Percentiles rank a stretch among this genome's conserved stretches.
Conservation (phyloP, 1,140 invertebrate species). For the Diprion similis region DNA sequence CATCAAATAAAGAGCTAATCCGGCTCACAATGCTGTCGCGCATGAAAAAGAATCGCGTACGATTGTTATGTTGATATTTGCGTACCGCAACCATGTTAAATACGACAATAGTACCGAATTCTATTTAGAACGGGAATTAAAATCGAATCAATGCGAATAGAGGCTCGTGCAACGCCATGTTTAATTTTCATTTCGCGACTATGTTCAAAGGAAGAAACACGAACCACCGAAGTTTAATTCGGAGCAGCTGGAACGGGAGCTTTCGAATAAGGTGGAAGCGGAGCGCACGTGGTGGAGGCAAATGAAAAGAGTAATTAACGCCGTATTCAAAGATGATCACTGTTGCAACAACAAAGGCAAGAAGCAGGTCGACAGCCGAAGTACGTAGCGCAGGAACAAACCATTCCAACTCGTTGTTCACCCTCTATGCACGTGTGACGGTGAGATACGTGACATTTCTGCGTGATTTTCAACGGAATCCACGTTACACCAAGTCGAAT, state of each 20-base stretch:
- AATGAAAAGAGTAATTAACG: neutral
- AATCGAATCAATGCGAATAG: neutral
- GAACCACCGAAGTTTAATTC: neutral
- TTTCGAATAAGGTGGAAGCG: neutral
- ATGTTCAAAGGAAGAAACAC: neutral
- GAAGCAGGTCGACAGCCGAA: too few relatives aligned
- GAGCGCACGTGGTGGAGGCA: neutral
- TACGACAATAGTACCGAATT: too few relatives aligned
- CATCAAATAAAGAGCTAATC: too few relatives aligned
- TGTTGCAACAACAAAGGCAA: neutral
- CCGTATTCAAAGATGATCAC: constrained; percentile 5
- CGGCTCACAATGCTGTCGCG: too few relatives aligned
- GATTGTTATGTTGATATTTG: too few relatives aligned
- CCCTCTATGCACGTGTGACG: neutral
- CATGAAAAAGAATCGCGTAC: too few relatives aligned
- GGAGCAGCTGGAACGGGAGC: too few relatives aligned
- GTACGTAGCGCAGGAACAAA: neutral
- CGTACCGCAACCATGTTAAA: too few relatives aligned
- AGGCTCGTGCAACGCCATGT: too few relatives aligned
- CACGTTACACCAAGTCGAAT: too few relatives aligned
- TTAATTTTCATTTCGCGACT: too few relatives aligned
- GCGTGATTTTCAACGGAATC: neutral
- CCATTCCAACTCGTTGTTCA: neutral
- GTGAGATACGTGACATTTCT: neutral
- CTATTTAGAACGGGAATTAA: neutral